Evolutionary conservation across 2,113 vertebrate genomes (phyloP).

Genomic region (Siniperca chuatsi): DNA sequence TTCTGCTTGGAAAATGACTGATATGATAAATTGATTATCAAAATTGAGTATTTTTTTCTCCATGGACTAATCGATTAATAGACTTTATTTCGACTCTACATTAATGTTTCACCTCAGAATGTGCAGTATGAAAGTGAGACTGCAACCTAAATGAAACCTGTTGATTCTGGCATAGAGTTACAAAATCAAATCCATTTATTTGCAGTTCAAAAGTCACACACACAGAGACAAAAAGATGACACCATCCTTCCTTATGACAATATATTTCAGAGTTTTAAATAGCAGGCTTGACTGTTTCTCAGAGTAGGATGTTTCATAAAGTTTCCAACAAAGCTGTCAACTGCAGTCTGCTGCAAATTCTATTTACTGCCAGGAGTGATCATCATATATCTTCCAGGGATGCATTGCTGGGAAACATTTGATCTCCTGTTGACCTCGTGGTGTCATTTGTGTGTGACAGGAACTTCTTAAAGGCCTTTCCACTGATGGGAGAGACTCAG

Average conservation of each 20-base stretch:
- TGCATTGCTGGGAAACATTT: conserved; percentile 10
- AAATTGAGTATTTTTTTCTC: neutral
- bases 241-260: neutral
- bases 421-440: conserved; percentile 24
- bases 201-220: neutral
- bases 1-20: neutral
- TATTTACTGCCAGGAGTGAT: neutral
- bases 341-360: neutral
- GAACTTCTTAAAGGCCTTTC: conserved; percentile 87
- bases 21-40: neutral
- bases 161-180: neutral
- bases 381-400: neutral
- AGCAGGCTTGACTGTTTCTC: neutral
- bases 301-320: neutral
- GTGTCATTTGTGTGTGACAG: conserved; percentile 63
- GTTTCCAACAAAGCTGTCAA: neutral
- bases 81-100: neutral
- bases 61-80: neutral
- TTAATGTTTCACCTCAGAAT: neutral
- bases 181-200: neutral
- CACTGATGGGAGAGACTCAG: conserved; percentile 88
- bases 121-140: neutral
- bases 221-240: neutral
- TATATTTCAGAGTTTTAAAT: neutral
- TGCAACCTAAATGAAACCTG: neutral